Evolutionary conservation across 2,888 invertebrate species (phyloP).

Genomic region (Carcina quercana): DNA sequence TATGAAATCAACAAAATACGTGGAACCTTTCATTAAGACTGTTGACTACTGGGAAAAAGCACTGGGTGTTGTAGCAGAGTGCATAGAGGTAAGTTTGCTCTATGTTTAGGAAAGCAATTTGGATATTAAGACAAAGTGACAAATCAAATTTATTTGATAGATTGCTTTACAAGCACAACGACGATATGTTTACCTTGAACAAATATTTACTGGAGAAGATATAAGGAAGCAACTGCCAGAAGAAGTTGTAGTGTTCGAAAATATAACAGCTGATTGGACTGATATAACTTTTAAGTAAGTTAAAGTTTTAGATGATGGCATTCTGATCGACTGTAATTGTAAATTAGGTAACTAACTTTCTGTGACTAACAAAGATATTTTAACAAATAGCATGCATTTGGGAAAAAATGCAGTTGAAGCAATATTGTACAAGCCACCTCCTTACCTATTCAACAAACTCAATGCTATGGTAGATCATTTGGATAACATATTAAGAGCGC

Average conservation of each 20-base stretch:
- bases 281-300: conserved; percentile 75
- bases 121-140: background rate
- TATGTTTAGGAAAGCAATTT: background rate
- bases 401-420: conserved; percentile 76
- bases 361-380: conserved; percentile 1
- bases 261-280: conserved; percentile 81
- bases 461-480: conserved; percentile 83
- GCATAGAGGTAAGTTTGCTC: conserved; percentile 76
- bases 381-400: conserved; percentile 54
- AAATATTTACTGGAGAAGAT: conserved; percentile 91
- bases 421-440: conserved; percentile 74
- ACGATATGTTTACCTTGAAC: conserved; percentile 91
- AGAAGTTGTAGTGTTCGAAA: conserved; percentile 84
- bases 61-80: conserved; percentile 86
- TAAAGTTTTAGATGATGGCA: background rate
- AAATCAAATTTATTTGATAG: conserved; percentile 21
- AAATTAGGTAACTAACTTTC: too few relatives aligned
- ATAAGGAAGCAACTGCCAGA: conserved; percentile 87
- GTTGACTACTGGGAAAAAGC: conserved; percentile 92
- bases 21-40: conserved; percentile 88
- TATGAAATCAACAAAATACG: conserved; percentile 91
- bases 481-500: conserved; percentile 85
- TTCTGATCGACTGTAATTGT: background rate
- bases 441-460: conserved; percentile 78
- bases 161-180: conserved; percentile 86